Evolutionary conservation across 2,797 vertebrate genomes (phyloP).

Genomic region (Tachyglossus aculeatus): DNA sequence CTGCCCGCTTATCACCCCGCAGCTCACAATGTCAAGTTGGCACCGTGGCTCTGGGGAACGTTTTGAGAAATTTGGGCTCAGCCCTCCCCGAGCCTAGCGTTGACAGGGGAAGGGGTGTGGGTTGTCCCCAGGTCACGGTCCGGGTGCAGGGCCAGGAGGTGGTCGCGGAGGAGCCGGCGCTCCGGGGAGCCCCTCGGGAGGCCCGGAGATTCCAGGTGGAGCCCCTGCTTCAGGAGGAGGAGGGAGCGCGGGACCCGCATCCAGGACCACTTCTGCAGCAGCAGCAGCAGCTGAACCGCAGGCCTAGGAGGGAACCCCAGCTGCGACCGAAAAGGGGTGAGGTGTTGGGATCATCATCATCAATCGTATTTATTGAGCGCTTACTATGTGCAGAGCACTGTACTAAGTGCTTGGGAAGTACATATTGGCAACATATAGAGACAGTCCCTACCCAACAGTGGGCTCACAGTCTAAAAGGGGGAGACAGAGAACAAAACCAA

Average conservation of each 20-base stretch:
- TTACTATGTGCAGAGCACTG: too few relatives aligned
- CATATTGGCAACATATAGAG: too few relatives aligned
- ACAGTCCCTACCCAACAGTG: too few relatives aligned
- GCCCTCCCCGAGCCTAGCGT: neutral
- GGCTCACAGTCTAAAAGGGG: too few relatives aligned
- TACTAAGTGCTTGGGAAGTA: too few relatives aligned
- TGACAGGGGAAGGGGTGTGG: neutral
- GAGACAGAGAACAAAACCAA: too few relatives aligned
- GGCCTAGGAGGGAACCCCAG: neutral
- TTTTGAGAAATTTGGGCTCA: neutral
- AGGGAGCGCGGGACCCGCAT: neutral
- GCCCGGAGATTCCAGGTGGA: neutral
- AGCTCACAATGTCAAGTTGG: too few relatives aligned
- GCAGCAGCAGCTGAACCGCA: neutral
- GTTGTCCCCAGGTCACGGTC: neutral
- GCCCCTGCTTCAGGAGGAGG: neutral
- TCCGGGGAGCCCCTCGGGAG: neutral
- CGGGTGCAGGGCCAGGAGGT: neutral
- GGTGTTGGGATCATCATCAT: too few relatives aligned
- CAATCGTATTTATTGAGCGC: too few relatives aligned
- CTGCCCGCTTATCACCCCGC: too few relatives aligned
- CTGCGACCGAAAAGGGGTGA: slow-evolving; percentile 18
- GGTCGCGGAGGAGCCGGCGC: neutral
- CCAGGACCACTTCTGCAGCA: neutral
- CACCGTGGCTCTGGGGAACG: neutral